These are phyloP conservation scores for Drosophila lini DNA, from an alignment of 1,140 invertebrate genomes.

Conservation along the genomic window DNA sequence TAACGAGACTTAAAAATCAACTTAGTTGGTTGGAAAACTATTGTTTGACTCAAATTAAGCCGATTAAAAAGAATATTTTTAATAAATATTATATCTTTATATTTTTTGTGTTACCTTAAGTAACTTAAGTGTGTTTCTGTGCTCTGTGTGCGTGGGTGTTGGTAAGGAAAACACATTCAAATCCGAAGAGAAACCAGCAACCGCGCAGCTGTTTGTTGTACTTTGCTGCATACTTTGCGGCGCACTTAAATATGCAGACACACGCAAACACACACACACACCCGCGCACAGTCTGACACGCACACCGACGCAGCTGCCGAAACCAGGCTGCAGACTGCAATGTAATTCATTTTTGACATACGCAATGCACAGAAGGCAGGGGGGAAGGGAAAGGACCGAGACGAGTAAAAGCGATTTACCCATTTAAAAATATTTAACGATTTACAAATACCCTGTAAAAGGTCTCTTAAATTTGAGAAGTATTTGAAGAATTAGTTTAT, in stretches of 20 bases:
- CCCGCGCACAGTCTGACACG: slow-evolving; percentile 19
- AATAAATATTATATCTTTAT: too few relatives aligned
- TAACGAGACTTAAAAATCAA: too few relatives aligned
- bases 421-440: background rate
- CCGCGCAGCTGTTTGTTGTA: slow-evolving; percentile 72
- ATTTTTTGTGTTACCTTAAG: background rate
- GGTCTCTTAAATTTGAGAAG: background rate
- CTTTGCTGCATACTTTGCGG: slow-evolving; percentile 77
- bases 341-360: slow-evolving; percentile 75
- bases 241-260: slow-evolving; percentile 72
- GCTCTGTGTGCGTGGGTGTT: slow-evolving; percentile 17
- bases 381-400: background rate
- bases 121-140: background rate
- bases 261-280: slow-evolving; percentile 23
- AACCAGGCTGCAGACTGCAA: slow-evolving; percentile 58
- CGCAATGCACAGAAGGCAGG: slow-evolving; percentile 21
- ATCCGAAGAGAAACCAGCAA: slow-evolving; percentile 50
- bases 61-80: too few relatives aligned
- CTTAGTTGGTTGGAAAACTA: too few relatives aligned
- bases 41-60: too few relatives aligned
- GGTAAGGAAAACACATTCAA: slow-evolving; percentile 49
- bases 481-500: background rate
- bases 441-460: background rate
- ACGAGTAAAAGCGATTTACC: slow-evolving; percentile 14
- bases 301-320: slow-evolving; percentile 26